phyloP scores from a whole-genome alignment of 92 coral and sea anemone genomes.

The Blastomussa wellsi region DNA sequence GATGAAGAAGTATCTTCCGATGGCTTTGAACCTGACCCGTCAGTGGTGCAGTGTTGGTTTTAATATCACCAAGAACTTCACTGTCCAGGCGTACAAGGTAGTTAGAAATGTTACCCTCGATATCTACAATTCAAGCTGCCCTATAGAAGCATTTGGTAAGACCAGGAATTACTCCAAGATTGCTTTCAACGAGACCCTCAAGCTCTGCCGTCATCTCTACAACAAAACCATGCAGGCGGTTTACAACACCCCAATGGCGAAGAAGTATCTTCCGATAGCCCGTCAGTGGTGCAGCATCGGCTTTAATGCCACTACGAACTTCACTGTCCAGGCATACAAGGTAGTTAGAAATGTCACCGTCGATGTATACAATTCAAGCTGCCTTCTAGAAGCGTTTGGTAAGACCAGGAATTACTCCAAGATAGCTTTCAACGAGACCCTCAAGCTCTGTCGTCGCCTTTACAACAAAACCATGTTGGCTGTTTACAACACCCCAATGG shows the following conservation, averaged over 20 bases:
- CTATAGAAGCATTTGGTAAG: conserved; percentile 47
- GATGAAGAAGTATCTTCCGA: conserved; percentile 26
- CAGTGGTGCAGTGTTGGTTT: conserved; percentile 30
- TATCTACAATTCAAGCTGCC: conserved; percentile 67
- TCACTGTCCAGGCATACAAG: conserved; percentile 60
- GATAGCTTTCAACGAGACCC: conserved; percentile 58
- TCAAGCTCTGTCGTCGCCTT: conserved; percentile 49
- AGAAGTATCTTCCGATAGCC: conserved; percentile 40
- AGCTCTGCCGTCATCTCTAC: conserved; percentile 54
- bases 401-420: conserved; percentile 58
- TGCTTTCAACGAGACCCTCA: conserved; percentile 55
- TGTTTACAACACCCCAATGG: conserved; percentile 9
- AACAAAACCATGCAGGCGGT: conserved; percentile 27
- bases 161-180: conserved; percentile 44
- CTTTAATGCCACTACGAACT: conserved; percentile 36
- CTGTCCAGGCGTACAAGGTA: conserved; percentile 6
- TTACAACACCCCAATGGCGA: conserved; percentile 12
- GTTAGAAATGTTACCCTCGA: conserved; percentile 52
- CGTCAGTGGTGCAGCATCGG: conserved; percentile 7
- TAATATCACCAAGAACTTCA: not conserved
- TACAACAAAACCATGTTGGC: conserved; percentile 28
- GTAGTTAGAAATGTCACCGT: conserved; percentile 45
- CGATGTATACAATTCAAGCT: conserved; percentile 75
- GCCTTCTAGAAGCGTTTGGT: conserved; percentile 48
- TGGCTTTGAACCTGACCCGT: conserved; percentile 64